Percentiles rank a stretch among this genome's conserved stretches.
phyloP scores from a whole-genome alignment of 2,113 vertebrate species.

The Lepus americanus region DNA sequence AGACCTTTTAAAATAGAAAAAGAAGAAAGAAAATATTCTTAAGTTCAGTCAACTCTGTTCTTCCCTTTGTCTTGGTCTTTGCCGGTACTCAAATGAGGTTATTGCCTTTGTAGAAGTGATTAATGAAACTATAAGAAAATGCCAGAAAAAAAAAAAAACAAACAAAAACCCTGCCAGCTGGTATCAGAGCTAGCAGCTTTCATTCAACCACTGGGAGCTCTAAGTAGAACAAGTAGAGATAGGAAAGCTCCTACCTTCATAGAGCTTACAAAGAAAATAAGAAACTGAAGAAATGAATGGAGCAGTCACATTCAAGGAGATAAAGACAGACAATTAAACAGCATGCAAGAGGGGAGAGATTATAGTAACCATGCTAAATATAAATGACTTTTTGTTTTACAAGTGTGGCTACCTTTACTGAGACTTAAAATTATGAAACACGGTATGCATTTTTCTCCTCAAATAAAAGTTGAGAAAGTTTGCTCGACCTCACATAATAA shows the following conservation, averaged over 20 bases:
- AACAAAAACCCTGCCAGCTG: neutral
- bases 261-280: neutral
- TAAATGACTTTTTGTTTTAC: conserved; percentile 63
- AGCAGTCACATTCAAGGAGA: neutral
- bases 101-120: neutral
- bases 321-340: conserved; percentile 37
- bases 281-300: neutral
- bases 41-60: neutral
- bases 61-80: neutral
- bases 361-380: conserved; percentile 45
- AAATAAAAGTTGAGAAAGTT: conserved; percentile 74
- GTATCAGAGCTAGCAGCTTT: neutral
- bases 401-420: conserved; percentile 69
- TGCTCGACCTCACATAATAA: conserved; percentile 45
- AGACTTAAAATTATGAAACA: conserved; percentile 72
- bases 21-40: neutral
- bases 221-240: neutral
- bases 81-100: neutral
- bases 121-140: conserved; percentile 19
- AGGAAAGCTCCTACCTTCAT: neutral
- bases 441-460: neutral
- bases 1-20: conserved; percentile 7
- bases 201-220: neutral
- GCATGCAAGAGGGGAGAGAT: neutral
- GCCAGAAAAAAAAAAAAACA: neutral